Percentiles rank a stretch among this genome's conserved stretches.
Evolutionary conservation across 2,113 vertebrate species (phyloP).

Genomic region (Gnathonemus longibarbis): DNA sequence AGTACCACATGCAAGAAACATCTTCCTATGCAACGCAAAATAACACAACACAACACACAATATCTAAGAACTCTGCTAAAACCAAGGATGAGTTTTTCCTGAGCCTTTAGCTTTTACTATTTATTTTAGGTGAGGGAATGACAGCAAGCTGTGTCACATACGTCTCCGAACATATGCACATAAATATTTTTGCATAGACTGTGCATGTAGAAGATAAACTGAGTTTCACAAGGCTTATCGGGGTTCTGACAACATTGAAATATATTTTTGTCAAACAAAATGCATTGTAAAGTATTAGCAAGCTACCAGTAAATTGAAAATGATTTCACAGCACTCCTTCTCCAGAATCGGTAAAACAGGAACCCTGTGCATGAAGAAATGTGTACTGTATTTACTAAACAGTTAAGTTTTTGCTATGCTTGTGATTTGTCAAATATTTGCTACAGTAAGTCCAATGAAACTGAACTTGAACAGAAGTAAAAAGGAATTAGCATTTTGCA

Average conservation of each 20-base stretch:
- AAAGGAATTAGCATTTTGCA: background rate
- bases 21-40: background rate
- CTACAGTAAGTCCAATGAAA: background rate
- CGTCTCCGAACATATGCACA: background rate
- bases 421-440: background rate
- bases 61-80: background rate
- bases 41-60: background rate
- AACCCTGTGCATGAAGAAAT: background rate
- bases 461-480: background rate
- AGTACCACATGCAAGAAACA: background rate
- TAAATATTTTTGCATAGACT: background rate
- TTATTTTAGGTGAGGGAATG: background rate
- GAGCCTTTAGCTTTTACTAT: background rate
- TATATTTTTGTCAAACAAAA: background rate
- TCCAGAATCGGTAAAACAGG: background rate
- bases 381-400: background rate
- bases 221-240: background rate
- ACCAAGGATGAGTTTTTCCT: background rate
- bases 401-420: background rate
- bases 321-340: background rate
- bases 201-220: background rate
- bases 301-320: background rate
- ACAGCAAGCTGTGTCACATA: background rate
- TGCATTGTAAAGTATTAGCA: background rate
- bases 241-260: background rate